Conservation (phyloP, 2,888 invertebrate species). For the Hetaerina titia region DNA sequence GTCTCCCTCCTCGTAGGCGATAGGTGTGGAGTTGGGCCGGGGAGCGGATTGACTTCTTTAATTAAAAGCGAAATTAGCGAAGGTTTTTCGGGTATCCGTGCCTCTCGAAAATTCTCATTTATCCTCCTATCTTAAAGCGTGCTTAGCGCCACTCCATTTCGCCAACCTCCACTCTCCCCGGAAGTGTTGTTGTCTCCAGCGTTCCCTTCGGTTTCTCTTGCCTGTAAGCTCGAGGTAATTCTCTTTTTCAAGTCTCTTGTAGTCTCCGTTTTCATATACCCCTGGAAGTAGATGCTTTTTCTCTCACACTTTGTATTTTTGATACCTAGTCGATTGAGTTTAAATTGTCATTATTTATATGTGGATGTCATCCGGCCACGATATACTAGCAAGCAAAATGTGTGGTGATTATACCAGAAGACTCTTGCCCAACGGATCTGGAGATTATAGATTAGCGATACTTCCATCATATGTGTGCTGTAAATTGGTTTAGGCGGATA, state of each 20-base stretch:
- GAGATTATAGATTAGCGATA: no score
- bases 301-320: background rate
- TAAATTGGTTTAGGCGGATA: no score
- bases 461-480: no score
- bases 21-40: slow-evolving; percentile 7
- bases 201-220: background rate
- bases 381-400: no score
- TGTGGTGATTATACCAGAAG: no score
- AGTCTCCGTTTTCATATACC: background rate
- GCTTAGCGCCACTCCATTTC: background rate
- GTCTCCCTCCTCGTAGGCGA: background rate
- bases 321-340: no score
- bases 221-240: background rate
- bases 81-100: slow-evolving; percentile 27
- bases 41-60: slow-evolving; percentile 44
- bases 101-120: slow-evolving; percentile 27
- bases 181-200: background rate
- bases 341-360: no score
- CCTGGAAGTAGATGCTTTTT: background rate
- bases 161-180: background rate
- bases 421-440: no score
- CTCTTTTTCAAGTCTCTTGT: background rate
- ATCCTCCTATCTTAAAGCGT: slow-evolving; percentile 26
- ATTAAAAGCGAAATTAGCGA: slow-evolving; percentile 60
- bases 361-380: no score